Percentiles rank a stretch among this genome's conserved stretches.
Conservation (phyloP, 2,797 vertebrate species). For the Ptychadena robeensis region DNA sequence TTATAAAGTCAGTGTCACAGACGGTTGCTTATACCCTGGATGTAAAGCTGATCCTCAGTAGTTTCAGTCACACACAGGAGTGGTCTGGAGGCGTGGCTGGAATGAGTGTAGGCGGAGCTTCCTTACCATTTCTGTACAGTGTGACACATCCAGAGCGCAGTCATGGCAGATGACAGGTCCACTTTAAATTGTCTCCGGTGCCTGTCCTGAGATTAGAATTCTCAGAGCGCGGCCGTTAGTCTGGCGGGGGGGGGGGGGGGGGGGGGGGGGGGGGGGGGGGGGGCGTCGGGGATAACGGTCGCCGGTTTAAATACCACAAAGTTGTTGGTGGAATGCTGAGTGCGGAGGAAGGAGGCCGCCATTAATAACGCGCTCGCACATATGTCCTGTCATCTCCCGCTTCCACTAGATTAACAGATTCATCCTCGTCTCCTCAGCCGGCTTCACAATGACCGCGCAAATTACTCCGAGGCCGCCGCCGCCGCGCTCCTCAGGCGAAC, state of each 20-base stretch:
- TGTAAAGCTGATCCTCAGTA: no score
- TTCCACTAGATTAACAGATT: conserved; percentile 67
- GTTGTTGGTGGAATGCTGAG: conserved; percentile 33
- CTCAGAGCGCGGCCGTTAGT: conserved; percentile 2
- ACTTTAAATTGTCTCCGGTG: background rate
- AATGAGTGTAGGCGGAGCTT: no score
- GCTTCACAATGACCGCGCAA: conserved; percentile 54
- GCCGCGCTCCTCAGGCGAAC: conserved; percentile 41
- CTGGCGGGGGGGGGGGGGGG: background rate
- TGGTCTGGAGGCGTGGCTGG: no score
- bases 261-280: background rate
- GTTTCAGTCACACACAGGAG: no score
- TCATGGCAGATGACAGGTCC: no score
- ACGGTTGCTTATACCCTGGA: no score
- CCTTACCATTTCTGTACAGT: no score
- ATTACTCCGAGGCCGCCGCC: conserved; percentile 55
- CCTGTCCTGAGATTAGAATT: conserved; percentile 25
- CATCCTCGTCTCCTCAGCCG: conserved; percentile 54
- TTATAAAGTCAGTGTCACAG: no score
- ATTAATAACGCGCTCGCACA: conserved; percentile 58
- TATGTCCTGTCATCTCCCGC: conserved; percentile 63
- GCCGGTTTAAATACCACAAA: conserved; percentile 38
- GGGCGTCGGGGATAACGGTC: conserved; percentile 12
- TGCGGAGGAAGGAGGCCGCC: conserved; percentile 57
- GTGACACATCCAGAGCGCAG: no score